Base-by-base conservation (phyloP, 2,888 invertebrate species). In the Julus scanicus region DNA sequence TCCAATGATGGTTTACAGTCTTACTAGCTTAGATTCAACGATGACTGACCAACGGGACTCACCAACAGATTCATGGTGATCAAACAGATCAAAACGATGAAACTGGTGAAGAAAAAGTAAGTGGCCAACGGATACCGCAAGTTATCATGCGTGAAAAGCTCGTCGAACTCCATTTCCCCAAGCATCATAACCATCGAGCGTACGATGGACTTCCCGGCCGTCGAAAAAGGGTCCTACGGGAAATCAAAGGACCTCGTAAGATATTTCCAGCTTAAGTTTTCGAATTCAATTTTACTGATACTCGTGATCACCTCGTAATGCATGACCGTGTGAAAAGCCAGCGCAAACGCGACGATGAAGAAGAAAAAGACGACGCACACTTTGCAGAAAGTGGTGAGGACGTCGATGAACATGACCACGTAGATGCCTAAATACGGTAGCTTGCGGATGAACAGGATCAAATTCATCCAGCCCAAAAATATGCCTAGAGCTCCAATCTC, bases 401-500 rank as follows among this genome's bases (percentile, higher is more conserved):
- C 91, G 89, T 92, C 92, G 8, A 91, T 91, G 90, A 92, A 92
- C 92, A 93, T 92, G 53, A 92, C 92, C 39, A 92, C 92, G 90
- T 92, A 92, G 89, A 93, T 92, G 71, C 92, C 92, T 20, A 92
- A 90, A 84, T 90, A 90, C 1, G 92, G 92, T 87, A 92, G 90
- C 89, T 92, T 92, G 86, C 92, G 90, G 88, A 92, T 91, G 89
- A 92, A 91, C 88, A 92, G 90, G 6, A 92, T 89, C 11, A 92
- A 89, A 88, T 92, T 92, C 87, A 92, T 90, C 92, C 91, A 94
- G 0, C 92, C 92, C 88, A 93, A 90, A 90, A 93, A 93, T 29
- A 93, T 91, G 15, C 92, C 91, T 5, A 92, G 90, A 0, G 93
- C 92, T 8, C 93, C 93, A n/a, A 93, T 89, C 87, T 92, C 91